Conservation (phyloP, 1,140 invertebrate species). For the Dreissena polymorpha region DNA sequence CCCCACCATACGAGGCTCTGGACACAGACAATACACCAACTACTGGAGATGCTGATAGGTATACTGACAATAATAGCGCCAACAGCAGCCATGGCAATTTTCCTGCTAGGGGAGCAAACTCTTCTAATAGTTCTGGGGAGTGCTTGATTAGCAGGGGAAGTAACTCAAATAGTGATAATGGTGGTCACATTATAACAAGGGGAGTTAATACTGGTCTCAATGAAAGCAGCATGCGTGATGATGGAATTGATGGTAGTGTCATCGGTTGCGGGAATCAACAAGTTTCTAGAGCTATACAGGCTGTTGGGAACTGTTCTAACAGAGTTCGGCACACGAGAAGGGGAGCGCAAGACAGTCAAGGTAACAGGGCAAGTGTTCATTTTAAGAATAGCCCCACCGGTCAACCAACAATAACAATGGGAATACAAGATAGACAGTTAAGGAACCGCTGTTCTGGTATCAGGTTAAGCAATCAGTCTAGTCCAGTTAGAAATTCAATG, state of each 20-base stretch:
- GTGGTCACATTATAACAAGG: not conserved
- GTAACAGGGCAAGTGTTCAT: constrained; percentile 17
- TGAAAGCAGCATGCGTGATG: too few relatives aligned
- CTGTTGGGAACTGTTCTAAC: not conserved
- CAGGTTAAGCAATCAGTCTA: constrained; percentile 9
- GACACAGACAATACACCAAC: constrained; percentile 18
- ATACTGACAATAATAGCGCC: not conserved
- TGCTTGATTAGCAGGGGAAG: not conserved
- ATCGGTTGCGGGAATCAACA: not conserved
- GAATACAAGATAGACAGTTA: constrained; percentile 38
- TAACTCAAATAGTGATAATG: not conserved
- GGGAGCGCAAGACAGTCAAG: not conserved
- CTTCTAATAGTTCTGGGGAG: not conserved
- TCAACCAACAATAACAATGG: constrained; percentile 39
- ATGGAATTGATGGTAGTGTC: too few relatives aligned
- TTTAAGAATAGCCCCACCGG: constrained; percentile 41
- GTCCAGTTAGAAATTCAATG: not conserved
- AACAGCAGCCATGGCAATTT: not conserved
- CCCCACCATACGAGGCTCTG: constrained; percentile 76
- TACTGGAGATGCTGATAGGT: not conserved
- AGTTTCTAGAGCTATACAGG: not conserved
- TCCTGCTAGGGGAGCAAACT: not conserved
- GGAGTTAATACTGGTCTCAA: not conserved
- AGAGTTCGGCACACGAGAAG: not conserved
- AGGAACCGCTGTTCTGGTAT: constrained; percentile 43